Base-by-base conservation (phyloP, 2,797 vertebrate species). In the Hoplostethus mediterraneus region DNA sequence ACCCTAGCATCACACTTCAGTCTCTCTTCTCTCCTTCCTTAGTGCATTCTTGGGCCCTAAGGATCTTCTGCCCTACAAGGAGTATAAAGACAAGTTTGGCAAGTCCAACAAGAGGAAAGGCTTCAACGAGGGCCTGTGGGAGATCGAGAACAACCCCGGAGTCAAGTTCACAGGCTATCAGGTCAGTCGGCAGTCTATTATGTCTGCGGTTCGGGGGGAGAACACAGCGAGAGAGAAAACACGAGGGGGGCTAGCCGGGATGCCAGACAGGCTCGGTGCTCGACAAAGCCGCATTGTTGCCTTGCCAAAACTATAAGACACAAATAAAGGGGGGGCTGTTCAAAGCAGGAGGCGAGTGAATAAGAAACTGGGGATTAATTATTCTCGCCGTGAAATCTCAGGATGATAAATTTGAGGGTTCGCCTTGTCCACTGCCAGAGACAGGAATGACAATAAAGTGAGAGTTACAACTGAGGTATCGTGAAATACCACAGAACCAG, bases 21-120 rank as follows among this genome's bases (percentile, higher is more conserved):
- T 12, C 17, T 47, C 12, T 30, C 48, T 57, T 78, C 54, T 31
- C 5, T 60, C 51, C 40, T 68, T 59, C 74, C 87, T 61, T 85
- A 99, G 97, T 45, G 97, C 98, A 0, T 99, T 99, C 90, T 91
- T 99, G 86, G 97, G 97, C 55, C 96, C 97, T 25, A 99, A 98
- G 92, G 97, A 99, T 88, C 96, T 99, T 81, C 96, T 99, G 63
- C 98, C 97, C 0, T 99, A 99, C 84, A 97, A 97, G 89, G 97
- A 99, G 85, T 99, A 98, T 80, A 99, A 99, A 94, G 98, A 99
- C 88, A 99, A 99, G 88, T 98, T 99, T 93, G 98, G 97, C 67
- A 99, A 99, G 79, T 98, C 97, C 2, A 98, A 98, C 93, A 99
- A 99, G 90, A 95, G 98, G 91, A 99, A 99, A 97, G 98, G 98